These are phyloP conservation scores for Diadema setosum DNA, from an alignment of 35 echinoderm and acorn worm genomes.

Conservation along the genomic window DNA sequence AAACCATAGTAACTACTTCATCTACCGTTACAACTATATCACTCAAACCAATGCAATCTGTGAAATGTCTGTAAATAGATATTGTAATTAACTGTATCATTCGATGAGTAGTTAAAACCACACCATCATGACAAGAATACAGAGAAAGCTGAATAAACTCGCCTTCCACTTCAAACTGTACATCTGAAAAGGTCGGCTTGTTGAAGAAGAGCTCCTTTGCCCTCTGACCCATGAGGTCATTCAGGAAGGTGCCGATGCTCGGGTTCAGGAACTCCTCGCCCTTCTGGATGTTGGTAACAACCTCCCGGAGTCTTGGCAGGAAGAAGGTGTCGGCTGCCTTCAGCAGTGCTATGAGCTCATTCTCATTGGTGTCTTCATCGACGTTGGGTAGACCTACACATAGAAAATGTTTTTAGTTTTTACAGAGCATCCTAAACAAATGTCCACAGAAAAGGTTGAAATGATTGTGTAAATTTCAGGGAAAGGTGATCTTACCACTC, in stretches of 20 bases:
- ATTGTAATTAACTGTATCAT: no score
- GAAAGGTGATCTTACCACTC: no score
- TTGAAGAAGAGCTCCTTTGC: constrained; percentile 61
- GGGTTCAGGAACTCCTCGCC: constrained; percentile 82
- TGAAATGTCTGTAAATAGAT: no score
- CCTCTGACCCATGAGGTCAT: constrained; percentile 55
- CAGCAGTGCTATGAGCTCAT: constrained; percentile 1
- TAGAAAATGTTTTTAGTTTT: neutral
- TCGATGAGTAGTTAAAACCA: no score
- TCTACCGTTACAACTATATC: no score
- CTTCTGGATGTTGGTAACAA: constrained; percentile 66
- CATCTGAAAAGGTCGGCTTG: constrained; percentile 53
- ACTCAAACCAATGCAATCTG: no score
- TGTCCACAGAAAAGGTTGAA: no score
- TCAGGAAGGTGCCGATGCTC: constrained; percentile 81
- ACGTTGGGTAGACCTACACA: constrained; percentile 48
- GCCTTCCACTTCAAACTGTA: constrained; percentile 78
- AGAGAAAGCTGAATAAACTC: no score
- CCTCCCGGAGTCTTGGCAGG: constrained; percentile 25
- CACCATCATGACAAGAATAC: no score
- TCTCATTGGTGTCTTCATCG: neutral
- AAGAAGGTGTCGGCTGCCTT: constrained; percentile 45
- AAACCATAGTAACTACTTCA: no score
- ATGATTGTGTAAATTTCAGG: no score
- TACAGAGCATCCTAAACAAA: no score